Conservation (phyloP, 2,797 vertebrate species). For the Manis javanica region DNA sequence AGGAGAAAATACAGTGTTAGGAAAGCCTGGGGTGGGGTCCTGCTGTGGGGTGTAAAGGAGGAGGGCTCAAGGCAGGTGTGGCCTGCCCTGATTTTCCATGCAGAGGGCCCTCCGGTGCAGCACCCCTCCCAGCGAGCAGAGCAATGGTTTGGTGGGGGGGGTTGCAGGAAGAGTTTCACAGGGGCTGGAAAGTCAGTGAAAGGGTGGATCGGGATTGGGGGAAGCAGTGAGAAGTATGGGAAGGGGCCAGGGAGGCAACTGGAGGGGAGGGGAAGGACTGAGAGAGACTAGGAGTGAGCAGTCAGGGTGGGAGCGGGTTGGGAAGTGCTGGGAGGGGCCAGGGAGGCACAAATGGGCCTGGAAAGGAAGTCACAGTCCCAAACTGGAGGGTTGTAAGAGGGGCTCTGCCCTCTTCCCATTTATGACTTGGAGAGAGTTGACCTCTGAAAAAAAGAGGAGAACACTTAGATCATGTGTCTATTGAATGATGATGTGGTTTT, state of each 20-base stretch:
- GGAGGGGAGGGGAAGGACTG: no score
- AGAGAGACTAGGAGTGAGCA: rapidly evolving
- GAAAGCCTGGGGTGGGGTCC: background rate
- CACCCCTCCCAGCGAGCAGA: no score
- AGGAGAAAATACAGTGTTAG: background rate
- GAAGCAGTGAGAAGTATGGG: background rate
- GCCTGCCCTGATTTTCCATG: background rate
- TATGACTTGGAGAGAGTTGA: background rate
- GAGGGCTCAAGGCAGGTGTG: background rate
- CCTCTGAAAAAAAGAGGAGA: background rate
- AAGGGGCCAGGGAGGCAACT: background rate
- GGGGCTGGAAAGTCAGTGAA: no score
- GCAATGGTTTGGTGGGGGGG: no score
- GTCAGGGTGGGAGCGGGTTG: rapidly evolving
- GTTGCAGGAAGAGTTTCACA: background rate
- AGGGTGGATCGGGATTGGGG: background rate
- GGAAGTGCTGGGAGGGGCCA: background rate
- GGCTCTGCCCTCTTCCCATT: background rate
- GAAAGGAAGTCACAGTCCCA: background rate
- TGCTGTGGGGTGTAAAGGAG: background rate
- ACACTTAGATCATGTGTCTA: background rate
- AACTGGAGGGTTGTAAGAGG: rapidly evolving
- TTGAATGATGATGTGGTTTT: background rate
- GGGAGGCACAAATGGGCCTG: background rate
- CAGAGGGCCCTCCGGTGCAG: rapidly evolving